Evolutionary conservation across 2,888 invertebrate genomes (phyloP).

Genomic region (Oxycera nigricornis): DNA sequence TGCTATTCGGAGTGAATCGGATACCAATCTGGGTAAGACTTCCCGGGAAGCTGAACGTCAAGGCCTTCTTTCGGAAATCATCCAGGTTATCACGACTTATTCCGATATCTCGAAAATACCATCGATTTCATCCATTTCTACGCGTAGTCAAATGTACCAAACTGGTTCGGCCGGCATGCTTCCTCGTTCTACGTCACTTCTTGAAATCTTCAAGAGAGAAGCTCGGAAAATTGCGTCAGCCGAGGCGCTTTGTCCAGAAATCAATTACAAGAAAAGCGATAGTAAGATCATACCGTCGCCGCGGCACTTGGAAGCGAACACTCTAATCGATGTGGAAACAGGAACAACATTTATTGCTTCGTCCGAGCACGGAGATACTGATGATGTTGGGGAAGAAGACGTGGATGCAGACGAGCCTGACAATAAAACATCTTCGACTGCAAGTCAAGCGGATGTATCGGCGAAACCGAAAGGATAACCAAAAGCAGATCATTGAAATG

Average conservation of each 20-base stretch:
- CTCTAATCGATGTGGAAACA: constrained; percentile 54
- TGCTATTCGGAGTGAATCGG: constrained; percentile 61
- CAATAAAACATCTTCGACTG: background rate
- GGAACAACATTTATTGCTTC: constrained; percentile 49
- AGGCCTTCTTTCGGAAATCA: constrained; percentile 66
- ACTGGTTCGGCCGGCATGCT: constrained; percentile 74
- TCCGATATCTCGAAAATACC: constrained; percentile 56
- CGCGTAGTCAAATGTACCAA: constrained; percentile 64
- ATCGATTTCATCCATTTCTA: constrained; percentile 54
- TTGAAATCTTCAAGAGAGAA: constrained; percentile 55
- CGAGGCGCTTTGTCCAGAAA: constrained; percentile 50
- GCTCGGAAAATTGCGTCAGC: constrained; percentile 50
- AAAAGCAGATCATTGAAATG: too few species aligned
- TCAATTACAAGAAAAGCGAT: constrained; percentile 50
- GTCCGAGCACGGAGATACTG: constrained; percentile 57
- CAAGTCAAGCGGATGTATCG: background rate
- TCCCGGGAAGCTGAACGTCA: constrained; percentile 65
- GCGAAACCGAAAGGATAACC: background rate
- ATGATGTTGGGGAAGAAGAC: constrained; percentile 53
- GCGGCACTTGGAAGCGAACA: constrained; percentile 49
- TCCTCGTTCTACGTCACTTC: constrained; percentile 58
- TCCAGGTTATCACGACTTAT: constrained; percentile 56
- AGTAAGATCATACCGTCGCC: constrained; percentile 49
- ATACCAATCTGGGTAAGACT: constrained; percentile 61
- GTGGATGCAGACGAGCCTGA: constrained; percentile 55